Base-by-base conservation (phyloP, 2,888 invertebrate species). In the Venustoraphidia nigricollis region DNA sequence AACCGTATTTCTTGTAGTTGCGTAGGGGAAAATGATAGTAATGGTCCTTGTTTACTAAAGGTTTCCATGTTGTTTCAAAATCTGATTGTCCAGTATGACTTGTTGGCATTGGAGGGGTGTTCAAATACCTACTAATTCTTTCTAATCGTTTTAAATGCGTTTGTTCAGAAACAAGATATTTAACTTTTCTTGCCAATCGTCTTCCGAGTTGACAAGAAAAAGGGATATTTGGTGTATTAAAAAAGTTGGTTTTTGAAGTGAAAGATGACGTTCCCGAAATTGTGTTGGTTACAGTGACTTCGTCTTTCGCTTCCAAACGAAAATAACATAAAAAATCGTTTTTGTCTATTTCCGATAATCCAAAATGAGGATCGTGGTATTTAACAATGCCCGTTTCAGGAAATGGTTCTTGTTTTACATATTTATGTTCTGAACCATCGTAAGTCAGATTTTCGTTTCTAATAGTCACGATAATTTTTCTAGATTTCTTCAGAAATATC, bases 181-280 rank as follows among this genome's bases (percentile, higher is more conserved):
- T 55, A 42, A 55, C 55, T 41, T 52, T 51, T 14, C 52, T 49
- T 44, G 58, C 56, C 42, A 62, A 51, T 38, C 53, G 52, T 44
- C 54, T 53, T 8, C 64, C 62, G 42, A 60, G 50, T 50, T 63
- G 59, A 5, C 63, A 64, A 2, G 62, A 62, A 45, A 64, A 58
- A 40, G 64, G 64, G 41, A 64, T 57, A 45, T 57, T 47, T 17
- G 51, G 47, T 40, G 50, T 53, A 43, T 55, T 54, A 27, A 49
- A 37, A 40, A 60, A 53, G 44, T 47, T 51, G 36, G 43, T 46
- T 27, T 27, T 27, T 27, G 27, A 27, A 27, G 27, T 9, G 50
- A 49, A 45, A 52, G 49, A 11, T 35, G 37, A 2, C 41, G 37
- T 36, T 53, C 51, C 34, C 48, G 9, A 37, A 47, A 41, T 27